phyloP scores from a whole-genome alignment of 2,113 vertebrate genomes.

The Clarias batrachus region DNA sequence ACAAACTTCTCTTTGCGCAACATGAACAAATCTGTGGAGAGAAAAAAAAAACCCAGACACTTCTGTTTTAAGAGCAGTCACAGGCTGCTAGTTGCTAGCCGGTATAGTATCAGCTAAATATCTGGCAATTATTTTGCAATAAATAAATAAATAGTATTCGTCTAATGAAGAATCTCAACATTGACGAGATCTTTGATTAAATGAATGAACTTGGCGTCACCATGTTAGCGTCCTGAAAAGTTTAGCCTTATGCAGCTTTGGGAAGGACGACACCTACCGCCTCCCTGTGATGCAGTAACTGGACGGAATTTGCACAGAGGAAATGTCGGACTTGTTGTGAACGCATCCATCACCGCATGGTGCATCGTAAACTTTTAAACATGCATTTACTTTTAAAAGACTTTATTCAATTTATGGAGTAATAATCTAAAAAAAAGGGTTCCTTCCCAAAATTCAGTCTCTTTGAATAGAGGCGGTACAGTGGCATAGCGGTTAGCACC shows the following conservation, averaged over 20 bases:
- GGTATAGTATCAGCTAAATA: not conserved
- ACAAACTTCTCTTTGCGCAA: constrained; percentile 52
- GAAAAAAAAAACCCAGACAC: not conserved
- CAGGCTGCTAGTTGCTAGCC: not conserved
- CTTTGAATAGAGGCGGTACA: too few relatives aligned
- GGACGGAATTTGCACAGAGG: not conserved
- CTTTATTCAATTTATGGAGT: too few relatives aligned
- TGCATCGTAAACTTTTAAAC: not conserved
- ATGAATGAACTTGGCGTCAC: not conserved
- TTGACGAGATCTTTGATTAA: not conserved
- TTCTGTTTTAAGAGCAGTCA: not conserved
- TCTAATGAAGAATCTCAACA: not conserved
- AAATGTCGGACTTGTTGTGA: not conserved
- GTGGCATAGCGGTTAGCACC: too few relatives aligned
- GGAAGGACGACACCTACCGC: too few relatives aligned
- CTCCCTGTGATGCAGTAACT: not conserved
- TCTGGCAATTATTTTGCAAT: not conserved
- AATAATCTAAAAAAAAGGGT: too few relatives aligned
- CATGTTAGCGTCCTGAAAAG: too few relatives aligned
- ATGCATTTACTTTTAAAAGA: too few relatives aligned
- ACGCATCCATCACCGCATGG: too few relatives aligned
- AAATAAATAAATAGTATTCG: not conserved
- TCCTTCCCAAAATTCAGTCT: too few relatives aligned
- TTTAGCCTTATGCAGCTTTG: too few relatives aligned
- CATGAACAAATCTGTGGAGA: constrained; percentile 54